Base-by-base conservation (phyloP, 2,888 invertebrate species). In the Hyalella azteca region DNA sequence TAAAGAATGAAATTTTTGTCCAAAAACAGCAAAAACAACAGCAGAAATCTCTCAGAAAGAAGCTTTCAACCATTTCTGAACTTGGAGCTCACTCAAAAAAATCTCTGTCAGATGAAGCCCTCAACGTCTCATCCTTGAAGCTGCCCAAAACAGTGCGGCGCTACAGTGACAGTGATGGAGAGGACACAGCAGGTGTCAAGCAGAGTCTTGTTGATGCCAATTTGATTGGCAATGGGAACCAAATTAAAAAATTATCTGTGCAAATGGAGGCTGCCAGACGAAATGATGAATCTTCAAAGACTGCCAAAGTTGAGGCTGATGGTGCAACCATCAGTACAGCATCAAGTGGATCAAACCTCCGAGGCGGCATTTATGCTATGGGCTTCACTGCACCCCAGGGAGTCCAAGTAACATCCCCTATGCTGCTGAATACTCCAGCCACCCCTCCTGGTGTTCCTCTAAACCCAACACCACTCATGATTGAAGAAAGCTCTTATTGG, bases 351-450 rank as follows among this genome's bases (percentile, higher is more conserved):
- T 19, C 66, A 66, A 32, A 66, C 36, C 66, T 75, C 0, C 40
- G 75, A n/a, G 75, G 75, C 1, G 75, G 75, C 75, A 75, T 75
- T 22, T 75, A 75, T 45, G 75, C 75, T 5, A 75, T 75, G 75
- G 75, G 75, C n/a, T 75, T 75, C 45, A 75, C 41, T 15, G 75
- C 41, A 5, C 75, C 75, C n/a, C 13, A 29, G 40, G 40, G 41
- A 0, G 45, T 11, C 5, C 40, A 75, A 19, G 75, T 45, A 11
- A 75, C 75, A 5, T 75, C 75, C 22, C 75, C 75, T 19, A 5
- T 75, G 5, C n/a, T 75, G 41, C 45, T 75, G 19, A 40, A 40
- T 9, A 75, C 75, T 0, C 75, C 75, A 29, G 45, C 41, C 75
- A 75, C 75, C 4, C 75, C 75, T 1, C 75, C 75, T 36, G 75